Evolutionary conservation across 2,888 invertebrate genomes (phyloP), one percentile per base, ranked within the genome.

Genomic region (Phortica okadai): DNA sequence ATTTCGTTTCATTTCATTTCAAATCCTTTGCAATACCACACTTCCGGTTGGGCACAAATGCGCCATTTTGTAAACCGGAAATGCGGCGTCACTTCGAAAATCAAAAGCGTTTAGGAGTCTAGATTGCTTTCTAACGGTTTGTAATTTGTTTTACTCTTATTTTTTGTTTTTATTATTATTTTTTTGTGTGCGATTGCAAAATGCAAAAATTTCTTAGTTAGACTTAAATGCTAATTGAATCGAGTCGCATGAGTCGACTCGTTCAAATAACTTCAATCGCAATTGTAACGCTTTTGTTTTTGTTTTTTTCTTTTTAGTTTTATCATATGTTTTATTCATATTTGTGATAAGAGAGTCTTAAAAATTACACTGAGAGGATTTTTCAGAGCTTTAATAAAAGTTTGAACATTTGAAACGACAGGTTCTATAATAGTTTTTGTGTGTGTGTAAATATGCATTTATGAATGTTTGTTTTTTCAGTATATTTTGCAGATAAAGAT

Each of bases 331-430:
- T 58, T 50, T 59, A 33, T 56, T 59, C 41, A 58, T 50, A 50
- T 50, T 11, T 50, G 10, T 50, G 50, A 41, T 44, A 56, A 74
- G 44, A 74, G 82, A 83, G 84, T 85, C 83, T 81, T 83, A 81
- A 73, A 78, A 75, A 79, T 77, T 81, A 82, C 74, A 82, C 75
- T 82, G 81, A 81, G 79, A 82, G 77, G 69, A 76, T 58, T 75
- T 62, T 50, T 8, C 50, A 14, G 8, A 50, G 50, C 8, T 11
- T 50, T 33, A 33, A 50, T 50, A 11, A 50, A 50, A 50, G 50
- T 50, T 50, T 11, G 50, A 50, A 50, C 50, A 50, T 11, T 8
- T 50, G 8, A 8, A 50, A 50, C 10, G 8, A 11, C 14, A 14
- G 14, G 50, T 50, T 50, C 14, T 8, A 11, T 11, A 50, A 50